These are phyloP conservation scores for Acronicta psi DNA, from an alignment of 2,888 invertebrate genomes.

Conservation along the genomic window DNA sequence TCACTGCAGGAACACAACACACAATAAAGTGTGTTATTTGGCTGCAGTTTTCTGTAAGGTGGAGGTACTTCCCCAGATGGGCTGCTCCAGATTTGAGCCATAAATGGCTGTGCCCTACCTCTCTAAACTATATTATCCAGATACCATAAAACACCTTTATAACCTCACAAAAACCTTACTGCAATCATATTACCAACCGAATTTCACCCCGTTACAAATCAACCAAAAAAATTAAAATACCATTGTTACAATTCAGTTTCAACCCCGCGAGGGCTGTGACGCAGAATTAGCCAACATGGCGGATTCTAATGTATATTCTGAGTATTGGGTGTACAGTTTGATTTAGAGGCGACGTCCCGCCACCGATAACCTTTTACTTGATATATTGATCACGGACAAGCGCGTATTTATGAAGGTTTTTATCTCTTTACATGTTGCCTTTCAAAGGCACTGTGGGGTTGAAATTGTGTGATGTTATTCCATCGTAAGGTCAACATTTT, in stretches of 20 bases:
- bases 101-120: too few species aligned
- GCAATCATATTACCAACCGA: background rate
- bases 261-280: conserved; percentile 20
- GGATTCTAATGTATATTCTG: conserved; percentile 26
- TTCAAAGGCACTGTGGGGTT: conserved; percentile 11
- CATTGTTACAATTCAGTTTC: conserved; percentile 11
- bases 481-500: background rate
- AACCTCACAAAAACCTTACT: background rate
- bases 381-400: conserved; percentile 48
- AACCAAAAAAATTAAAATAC: conserved; percentile 8
- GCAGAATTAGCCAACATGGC: conserved; percentile 45
- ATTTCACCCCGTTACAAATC: background rate
- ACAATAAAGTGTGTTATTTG: too few species aligned
- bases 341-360: conserved; percentile 41
- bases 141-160: too few species aligned
- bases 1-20: too few species aligned
- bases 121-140: too few species aligned
- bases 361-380: conserved; percentile 48
- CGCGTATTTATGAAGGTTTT: conserved; percentile 41
- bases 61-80: too few species aligned
- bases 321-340: conserved; percentile 31
- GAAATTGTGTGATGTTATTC: conserved; percentile 7
- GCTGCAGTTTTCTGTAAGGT: too few species aligned
- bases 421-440: conserved; percentile 39
- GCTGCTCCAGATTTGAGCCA: too few species aligned